Evolutionary conservation across 2,113 vertebrate species (phyloP).

Genomic region (Hippolais icterina): DNA sequence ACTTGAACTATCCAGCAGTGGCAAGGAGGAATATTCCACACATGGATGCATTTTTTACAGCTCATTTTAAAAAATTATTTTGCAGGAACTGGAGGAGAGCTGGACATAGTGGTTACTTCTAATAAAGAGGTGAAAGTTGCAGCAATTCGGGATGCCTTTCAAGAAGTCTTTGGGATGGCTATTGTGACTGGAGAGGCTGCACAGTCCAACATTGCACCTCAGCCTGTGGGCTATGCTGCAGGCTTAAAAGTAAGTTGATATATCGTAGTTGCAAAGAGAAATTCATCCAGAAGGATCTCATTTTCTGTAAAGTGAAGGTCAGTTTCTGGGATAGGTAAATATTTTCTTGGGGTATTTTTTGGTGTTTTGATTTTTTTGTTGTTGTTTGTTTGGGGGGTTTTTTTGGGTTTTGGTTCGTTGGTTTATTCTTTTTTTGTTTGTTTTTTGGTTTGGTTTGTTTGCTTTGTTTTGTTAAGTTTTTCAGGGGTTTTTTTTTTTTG

Average conservation of each 20-base stretch:
- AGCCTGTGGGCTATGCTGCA: slow-evolving; percentile 95
- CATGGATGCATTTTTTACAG: fast-evolving
- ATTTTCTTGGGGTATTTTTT: background rate
- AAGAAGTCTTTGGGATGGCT: slow-evolving; percentile 96
- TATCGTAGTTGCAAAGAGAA: background rate
- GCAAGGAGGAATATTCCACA: background rate
- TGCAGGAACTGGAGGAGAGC: slow-evolving; percentile 91
- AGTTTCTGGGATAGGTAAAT: background rate
- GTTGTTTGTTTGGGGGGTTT: background rate
- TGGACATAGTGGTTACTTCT: slow-evolving; percentile 94
- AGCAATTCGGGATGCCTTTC: slow-evolving; percentile 92
- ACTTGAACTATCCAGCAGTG: background rate
- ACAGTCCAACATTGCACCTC: slow-evolving; percentile 93
- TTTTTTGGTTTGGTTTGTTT: background rate
- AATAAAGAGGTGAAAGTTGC: slow-evolving; percentile 88
- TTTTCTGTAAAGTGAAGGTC: background rate
- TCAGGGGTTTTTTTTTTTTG: no score
- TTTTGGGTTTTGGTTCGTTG: background rate
- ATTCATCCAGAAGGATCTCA: background rate
- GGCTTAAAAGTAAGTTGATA: slow-evolving; percentile 86
- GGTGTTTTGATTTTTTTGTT: no score
- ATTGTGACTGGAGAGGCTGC: slow-evolving; percentile 89
- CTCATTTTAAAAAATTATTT: background rate
- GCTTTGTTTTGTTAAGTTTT: background rate
- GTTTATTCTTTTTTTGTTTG: background rate